phyloP scores from a whole-genome alignment of 2,888 invertebrate genomes.

The Melanotus villosus region DNA sequence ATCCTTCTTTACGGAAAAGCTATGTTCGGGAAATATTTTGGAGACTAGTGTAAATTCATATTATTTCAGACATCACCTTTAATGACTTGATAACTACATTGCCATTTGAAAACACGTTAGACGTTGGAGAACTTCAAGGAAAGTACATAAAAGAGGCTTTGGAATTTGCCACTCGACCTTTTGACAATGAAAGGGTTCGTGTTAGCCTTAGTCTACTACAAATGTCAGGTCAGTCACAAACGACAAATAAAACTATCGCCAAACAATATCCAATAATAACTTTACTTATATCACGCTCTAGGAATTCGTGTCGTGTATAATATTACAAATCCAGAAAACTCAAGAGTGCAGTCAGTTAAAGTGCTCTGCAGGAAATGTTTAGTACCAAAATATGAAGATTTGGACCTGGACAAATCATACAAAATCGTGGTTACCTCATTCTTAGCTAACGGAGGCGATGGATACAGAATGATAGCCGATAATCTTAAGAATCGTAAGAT shows the following conservation, averaged over 20 bases:
- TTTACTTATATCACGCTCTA: constrained; percentile 53
- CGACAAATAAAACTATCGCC: too few relatives aligned
- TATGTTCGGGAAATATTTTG: too few relatives aligned
- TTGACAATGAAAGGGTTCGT: constrained; percentile 56
- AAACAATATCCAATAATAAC: too few relatives aligned
- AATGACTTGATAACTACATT: constrained; percentile 78
- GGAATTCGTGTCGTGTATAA: constrained; percentile 77
- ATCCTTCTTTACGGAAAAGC: too few relatives aligned
- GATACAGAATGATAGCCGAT: constrained; percentile 70
- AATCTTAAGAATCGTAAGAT: constrained; percentile 69
- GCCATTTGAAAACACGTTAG: constrained; percentile 85
- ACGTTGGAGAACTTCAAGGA: constrained; percentile 59
- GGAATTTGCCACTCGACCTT: constrained; percentile 71
- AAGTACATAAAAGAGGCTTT: constrained; percentile 59
- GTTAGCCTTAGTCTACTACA: constrained; percentile 73
- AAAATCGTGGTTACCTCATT: constrained; percentile 74
- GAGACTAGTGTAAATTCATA: too few relatives aligned
- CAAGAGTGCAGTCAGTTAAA: constrained; percentile 72
- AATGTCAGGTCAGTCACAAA: constrained; percentile 73
- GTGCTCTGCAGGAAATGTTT: constrained; percentile 77
- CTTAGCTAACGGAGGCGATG: constrained; percentile 78
- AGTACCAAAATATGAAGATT: constrained; percentile 75
- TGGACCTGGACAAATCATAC: constrained; percentile 74
- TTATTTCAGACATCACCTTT: constrained; percentile 77
- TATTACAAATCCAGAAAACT: constrained; percentile 72